Percentiles rank a stretch among this genome's conserved stretches.
These are phyloP conservation scores for Zophobas morio DNA, from an alignment of 1,140 invertebrate species.

Conservation along the genomic window DNA sequence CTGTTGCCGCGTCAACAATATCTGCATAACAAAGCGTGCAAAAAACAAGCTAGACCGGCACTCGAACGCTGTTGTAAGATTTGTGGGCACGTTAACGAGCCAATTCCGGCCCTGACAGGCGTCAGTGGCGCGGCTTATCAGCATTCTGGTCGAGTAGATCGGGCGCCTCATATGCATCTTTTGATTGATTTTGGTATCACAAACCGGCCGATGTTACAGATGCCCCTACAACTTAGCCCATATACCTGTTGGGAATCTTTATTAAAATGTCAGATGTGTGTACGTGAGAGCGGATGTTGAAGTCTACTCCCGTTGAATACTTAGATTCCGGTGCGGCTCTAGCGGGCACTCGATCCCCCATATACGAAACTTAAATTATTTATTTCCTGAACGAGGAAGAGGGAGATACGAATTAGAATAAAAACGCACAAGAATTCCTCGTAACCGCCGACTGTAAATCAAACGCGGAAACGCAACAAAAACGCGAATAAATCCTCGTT, in stretches of 20 bases:
- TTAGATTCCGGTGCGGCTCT: conserved; percentile 23
- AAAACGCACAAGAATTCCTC: conserved; percentile 40
- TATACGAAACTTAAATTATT: conserved; percentile 9
- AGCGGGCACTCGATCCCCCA: neutral
- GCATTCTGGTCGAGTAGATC: conserved; percentile 42
- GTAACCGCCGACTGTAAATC: conserved; percentile 23
- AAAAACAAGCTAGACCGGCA: too few species aligned
- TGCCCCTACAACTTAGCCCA: conserved; percentile 38
- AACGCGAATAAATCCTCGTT: conserved; percentile 23
- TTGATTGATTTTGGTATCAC: conserved; percentile 47
- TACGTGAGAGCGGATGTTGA: conserved; percentile 33
- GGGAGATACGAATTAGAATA: conserved; percentile 14
- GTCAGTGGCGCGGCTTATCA: conserved; percentile 39
- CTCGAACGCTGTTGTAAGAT: too few species aligned
- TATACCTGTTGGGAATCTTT: conserved; percentile 52
- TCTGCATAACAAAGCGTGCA: too few species aligned
- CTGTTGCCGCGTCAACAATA: too few species aligned
- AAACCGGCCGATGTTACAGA: conserved; percentile 43
- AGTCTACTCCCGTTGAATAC: conserved; percentile 19
- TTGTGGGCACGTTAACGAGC: too few species aligned
- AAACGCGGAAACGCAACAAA: conserved; percentile 35
- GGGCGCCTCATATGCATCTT: conserved; percentile 44
- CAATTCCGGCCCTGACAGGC: conserved; percentile 1
- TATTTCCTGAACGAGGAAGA: conserved; percentile 12
- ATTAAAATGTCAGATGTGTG: conserved; percentile 50